Conservation (phyloP, 2,888 invertebrate species). For the Sarcophaga variegata region DNA sequence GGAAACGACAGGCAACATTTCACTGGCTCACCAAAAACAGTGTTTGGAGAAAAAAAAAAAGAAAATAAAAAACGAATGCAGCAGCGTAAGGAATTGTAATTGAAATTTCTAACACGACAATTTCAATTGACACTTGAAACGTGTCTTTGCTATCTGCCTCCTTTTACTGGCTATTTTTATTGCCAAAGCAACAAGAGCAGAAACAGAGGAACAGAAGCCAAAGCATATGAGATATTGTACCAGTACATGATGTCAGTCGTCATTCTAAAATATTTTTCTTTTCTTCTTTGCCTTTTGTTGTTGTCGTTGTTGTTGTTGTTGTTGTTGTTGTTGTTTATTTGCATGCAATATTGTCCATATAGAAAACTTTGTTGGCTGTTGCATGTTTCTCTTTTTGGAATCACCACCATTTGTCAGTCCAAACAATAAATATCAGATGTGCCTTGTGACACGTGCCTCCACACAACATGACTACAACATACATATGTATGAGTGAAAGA, state of each 20-base stretch:
- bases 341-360: conserved; percentile 4
- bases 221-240: not conserved
- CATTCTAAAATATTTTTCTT: conserved; percentile 14
- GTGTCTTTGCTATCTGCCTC: conserved; percentile 57
- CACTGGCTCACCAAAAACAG: not conserved
- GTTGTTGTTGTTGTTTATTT: not conserved
- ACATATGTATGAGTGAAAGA: conserved; percentile 24
- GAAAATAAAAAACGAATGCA: not conserved
- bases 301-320: conserved; percentile 40
- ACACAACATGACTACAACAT: conserved; percentile 31
- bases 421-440: conserved; percentile 68
- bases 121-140: conserved; percentile 70
- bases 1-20: conserved; percentile 2
- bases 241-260: not conserved
- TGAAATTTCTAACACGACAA: conserved; percentile 69
- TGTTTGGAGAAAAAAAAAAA: not conserved
- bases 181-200: not conserved
- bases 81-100: conserved; percentile 36
- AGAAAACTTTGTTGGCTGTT: not conserved
- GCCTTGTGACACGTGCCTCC: conserved; percentile 56
- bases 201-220: not conserved
- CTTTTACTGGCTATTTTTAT: not conserved
- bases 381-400: conserved; percentile 2
- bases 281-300: conserved; percentile 39
- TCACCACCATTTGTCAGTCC: conserved; percentile 52